These are phyloP conservation scores for Heliconius hortense DNA, from an alignment of 2,888 invertebrate genomes.

Conservation along the genomic window DNA sequence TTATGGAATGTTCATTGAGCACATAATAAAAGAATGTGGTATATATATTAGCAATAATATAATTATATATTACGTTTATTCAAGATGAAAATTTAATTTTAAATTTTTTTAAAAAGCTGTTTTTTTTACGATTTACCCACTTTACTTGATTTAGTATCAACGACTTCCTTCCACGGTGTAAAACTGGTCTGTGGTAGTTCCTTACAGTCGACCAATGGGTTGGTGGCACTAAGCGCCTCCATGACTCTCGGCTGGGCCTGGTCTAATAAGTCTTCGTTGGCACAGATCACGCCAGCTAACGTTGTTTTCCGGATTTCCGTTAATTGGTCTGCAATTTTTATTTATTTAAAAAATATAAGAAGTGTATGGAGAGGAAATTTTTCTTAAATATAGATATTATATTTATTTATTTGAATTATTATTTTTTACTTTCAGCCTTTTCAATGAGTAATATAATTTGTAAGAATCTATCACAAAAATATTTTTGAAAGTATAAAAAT, in stretches of 20 bases:
- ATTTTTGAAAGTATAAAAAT: too few species aligned
- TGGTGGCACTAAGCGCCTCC: constrained; percentile 82
- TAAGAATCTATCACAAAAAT: too few species aligned
- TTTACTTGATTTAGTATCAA: constrained; percentile 27
- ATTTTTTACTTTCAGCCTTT: too few species aligned
- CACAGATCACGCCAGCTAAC: constrained; percentile 88
- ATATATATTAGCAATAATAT: too few species aligned
- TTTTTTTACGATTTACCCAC: neutral
- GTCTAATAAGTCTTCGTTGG: constrained; percentile 86
- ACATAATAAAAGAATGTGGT: too few species aligned
- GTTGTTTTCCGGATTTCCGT: constrained; percentile 89
- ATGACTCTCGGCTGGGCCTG: constrained; percentile 86
- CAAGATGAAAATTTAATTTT: too few species aligned
- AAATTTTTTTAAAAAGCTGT: neutral
- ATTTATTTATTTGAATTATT: too few species aligned
- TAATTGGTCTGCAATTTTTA: constrained; percentile 84
- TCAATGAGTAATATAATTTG: too few species aligned
- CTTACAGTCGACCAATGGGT: constrained; percentile 84
- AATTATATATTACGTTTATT: too few species aligned
- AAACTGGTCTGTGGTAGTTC: constrained; percentile 83
- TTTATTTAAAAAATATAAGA: too few species aligned
- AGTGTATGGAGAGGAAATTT: too few species aligned
- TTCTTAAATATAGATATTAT: too few species aligned
- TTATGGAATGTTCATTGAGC: neutral
- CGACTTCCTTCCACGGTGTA: constrained; percentile 78